Evolutionary conservation across 2,888 invertebrate species (phyloP).

Genomic region (Tetheella fluctuosa): DNA sequence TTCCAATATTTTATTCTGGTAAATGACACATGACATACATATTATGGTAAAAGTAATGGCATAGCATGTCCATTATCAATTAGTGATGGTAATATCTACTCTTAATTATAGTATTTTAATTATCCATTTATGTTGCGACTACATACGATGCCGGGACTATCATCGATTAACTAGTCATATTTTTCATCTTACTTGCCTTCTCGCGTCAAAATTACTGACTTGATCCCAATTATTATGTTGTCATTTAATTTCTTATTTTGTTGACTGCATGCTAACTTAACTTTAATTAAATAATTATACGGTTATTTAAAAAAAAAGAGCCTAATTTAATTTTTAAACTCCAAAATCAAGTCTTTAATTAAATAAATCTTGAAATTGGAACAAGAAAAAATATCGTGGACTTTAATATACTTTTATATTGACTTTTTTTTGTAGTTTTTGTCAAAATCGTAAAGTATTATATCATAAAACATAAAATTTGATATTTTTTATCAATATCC

Average conservation of each 20-base stretch:
- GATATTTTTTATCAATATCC: too few species aligned
- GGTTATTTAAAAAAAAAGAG: too few species aligned
- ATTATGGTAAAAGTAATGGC: conserved; percentile 17
- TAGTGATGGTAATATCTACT: conserved; percentile 24
- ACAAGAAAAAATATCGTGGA: too few species aligned
- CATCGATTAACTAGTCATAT: neutral
- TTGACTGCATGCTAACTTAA: neutral
- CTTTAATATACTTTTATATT: too few species aligned
- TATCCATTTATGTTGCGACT: conserved; percentile 21
- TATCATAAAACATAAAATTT: too few species aligned
- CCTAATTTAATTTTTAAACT: too few species aligned
- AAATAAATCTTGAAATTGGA: neutral
- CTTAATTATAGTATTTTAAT: conserved; percentile 32
- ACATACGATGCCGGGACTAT: neutral
- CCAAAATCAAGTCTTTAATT: too few species aligned
- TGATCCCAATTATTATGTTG: neutral
- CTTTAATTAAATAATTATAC: too few species aligned
- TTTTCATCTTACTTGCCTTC: neutral
- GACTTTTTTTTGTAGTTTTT: too few species aligned
- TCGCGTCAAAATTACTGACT: neutral
- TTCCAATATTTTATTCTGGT: conserved; percentile 11
- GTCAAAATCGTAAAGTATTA: too few species aligned
- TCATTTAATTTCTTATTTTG: neutral
- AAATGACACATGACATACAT: neutral
- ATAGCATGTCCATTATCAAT: conserved; percentile 17